Evolutionary conservation across 2,113 vertebrate genomes (phyloP).

Genomic region (Albula glossodonta): DNA sequence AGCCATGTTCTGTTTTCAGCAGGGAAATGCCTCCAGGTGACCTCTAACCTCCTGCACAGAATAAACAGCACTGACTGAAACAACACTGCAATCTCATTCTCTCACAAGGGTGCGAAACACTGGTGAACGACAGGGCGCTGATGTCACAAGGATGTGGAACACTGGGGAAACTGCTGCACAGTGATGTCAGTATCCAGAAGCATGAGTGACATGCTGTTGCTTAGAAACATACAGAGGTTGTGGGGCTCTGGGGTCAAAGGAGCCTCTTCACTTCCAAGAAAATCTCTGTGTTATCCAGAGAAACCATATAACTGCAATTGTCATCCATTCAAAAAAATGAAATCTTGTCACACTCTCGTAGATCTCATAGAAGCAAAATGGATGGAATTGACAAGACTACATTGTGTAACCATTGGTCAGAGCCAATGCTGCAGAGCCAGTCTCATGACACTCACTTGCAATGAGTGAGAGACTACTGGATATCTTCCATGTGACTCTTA

Average conservation of each 20-base stretch:
- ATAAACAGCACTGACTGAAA: slow-evolving; percentile 5
- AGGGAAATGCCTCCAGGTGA: slow-evolving; percentile 17
- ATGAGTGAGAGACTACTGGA: neutral
- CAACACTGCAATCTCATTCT: neutral
- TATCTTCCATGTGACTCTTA: neutral
- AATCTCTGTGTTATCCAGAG: neutral
- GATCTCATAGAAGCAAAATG: neutral
- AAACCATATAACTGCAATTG: neutral
- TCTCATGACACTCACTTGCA: neutral
- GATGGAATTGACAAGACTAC: neutral
- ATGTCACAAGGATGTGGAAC: neutral
- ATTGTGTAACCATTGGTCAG: neutral
- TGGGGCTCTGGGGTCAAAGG: neutral
- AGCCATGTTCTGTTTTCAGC: slow-evolving; percentile 13
- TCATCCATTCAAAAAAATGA: neutral
- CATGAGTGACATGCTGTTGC: slow-evolving; percentile 10
- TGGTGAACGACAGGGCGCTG: neutral
- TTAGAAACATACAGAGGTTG: slow-evolving; percentile 14
- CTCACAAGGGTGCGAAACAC: neutral
- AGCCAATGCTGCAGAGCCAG: neutral
- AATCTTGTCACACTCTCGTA: neutral
- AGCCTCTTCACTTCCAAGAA: neutral
- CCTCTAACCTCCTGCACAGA: slow-evolving; percentile 9
- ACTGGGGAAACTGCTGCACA: neutral
- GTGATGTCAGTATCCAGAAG: slow-evolving; percentile 3